Conservation (phyloP, 2,113 vertebrate genomes). For the Chlamydotis undulata region DNA sequence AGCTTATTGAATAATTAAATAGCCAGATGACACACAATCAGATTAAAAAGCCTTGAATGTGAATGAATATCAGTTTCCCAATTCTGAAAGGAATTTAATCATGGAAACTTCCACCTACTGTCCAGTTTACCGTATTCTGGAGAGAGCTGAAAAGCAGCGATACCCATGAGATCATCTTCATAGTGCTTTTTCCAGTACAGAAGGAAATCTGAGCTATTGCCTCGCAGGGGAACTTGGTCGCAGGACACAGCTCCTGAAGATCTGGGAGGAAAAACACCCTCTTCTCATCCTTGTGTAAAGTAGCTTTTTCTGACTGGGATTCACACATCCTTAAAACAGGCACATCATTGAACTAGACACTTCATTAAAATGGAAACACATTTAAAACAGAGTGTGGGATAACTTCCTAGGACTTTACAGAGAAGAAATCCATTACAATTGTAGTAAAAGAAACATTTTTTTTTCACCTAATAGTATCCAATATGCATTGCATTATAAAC, state of each 20-base stretch:
- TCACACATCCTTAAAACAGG: not conserved
- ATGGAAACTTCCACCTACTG: not conserved
- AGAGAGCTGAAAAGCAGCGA: constrained; percentile 6
- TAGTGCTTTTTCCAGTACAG: not conserved
- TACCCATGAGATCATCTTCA: not conserved
- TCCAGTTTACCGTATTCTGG: not conserved
- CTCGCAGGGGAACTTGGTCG: not conserved
- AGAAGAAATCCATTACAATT: not conserved
- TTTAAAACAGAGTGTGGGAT: not conserved
- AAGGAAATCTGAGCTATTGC: constrained; percentile 8
- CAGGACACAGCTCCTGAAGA: not conserved
- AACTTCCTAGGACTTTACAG: not conserved
- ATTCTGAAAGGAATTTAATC: constrained; percentile 9
- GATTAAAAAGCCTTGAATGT: not conserved
- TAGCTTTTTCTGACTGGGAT: not conserved
- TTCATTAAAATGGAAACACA: not conserved
- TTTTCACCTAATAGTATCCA: not conserved
- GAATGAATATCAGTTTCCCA: constrained; percentile 15
- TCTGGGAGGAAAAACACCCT: not conserved
- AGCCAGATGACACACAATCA: not conserved
- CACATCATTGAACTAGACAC: not conserved
- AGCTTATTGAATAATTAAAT: constrained; percentile 44
- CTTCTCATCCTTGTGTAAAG: not conserved
- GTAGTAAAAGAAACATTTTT: not conserved
- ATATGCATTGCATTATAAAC: not conserved